A percentile compares a stretch with the other conserved stretches of the same genome.
Conservation (phyloP, 2,888 invertebrate species). For the Bellardia bayeri region DNA sequence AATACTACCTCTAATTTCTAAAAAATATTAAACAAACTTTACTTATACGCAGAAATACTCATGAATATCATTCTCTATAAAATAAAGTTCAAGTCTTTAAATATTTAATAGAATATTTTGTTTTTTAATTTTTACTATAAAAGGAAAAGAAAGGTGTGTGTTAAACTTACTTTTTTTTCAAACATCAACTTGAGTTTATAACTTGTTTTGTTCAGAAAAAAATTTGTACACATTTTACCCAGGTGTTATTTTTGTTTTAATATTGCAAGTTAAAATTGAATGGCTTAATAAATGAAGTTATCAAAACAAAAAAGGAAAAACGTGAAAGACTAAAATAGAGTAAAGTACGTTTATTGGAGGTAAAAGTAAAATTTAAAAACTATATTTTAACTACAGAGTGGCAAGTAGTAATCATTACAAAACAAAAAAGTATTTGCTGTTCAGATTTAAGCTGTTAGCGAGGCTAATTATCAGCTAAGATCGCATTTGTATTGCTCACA, state of each 20-base stretch:
- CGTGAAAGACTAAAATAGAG: not conserved
- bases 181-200: not conserved
- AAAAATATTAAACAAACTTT: not conserved
- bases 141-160: not conserved
- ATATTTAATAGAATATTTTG: not conserved
- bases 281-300: constrained; percentile 16
- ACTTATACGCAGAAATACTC: not conserved
- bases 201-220: not conserved
- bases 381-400: not conserved
- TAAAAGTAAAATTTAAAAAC: not conserved
- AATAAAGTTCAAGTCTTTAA: constrained; percentile 8
- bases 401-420: not conserved
- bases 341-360: not conserved
- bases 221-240: not conserved
- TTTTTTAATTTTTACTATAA: not conserved
- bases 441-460: no score
- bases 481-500: no score
- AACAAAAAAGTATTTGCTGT: no score
- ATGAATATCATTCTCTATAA: not conserved
- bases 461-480: no score
- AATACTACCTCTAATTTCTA: not conserved
- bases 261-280: not conserved
- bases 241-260: constrained; percentile 20
- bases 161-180: not conserved
- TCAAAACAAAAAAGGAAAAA: not conserved